Evolutionary conservation across 2,888 invertebrate species (phyloP).

Genomic region (Aromia moschata): DNA sequence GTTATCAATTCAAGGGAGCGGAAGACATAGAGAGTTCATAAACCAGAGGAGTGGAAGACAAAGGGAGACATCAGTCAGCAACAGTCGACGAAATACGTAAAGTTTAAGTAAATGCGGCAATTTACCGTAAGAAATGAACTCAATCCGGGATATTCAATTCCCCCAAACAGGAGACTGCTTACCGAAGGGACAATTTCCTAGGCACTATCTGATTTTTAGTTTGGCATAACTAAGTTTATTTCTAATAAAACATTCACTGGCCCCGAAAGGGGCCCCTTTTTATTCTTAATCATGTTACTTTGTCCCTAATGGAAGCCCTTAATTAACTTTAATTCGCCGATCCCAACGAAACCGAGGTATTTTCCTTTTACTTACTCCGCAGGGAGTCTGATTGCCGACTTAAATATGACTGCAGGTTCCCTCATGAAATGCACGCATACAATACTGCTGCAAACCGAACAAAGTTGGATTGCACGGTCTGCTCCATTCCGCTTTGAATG

Average conservation of each 20-base stretch:
- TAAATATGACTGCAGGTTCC: slow-evolving; percentile 1
- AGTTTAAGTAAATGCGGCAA: slow-evolving; percentile 55
- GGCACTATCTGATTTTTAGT: slow-evolving; percentile 26
- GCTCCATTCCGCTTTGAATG: too few relatives aligned
- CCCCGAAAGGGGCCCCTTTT: slow-evolving; percentile 16
- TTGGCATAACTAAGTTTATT: slow-evolving; percentile 25
- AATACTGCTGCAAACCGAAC: too few relatives aligned
- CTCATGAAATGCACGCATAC: too few relatives aligned
- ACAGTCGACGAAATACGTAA: slow-evolving; percentile 50
- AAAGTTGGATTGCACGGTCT: too few relatives aligned
- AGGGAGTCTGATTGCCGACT: slow-evolving; percentile 12
- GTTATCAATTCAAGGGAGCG: slow-evolving; percentile 55
- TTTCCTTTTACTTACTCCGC: slow-evolving; percentile 11
- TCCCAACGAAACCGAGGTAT: slow-evolving; percentile 23
- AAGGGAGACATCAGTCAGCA: slow-evolving; percentile 54
- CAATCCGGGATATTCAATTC: slow-evolving; percentile 30
- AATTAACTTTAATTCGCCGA: slow-evolving; percentile 25
- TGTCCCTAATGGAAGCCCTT: slow-evolving; percentile 18
- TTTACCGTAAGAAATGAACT: slow-evolving; percentile 54
- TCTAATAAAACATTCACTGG: slow-evolving; percentile 26
- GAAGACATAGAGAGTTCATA: slow-evolving; percentile 53
- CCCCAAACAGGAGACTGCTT: slow-evolving; percentile 15
- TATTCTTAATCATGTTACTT: slow-evolving; percentile 24
- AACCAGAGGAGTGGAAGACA: slow-evolving; percentile 49
- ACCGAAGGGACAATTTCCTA: slow-evolving; percentile 16